Evolutionary conservation across 2,888 invertebrate genomes (phyloP).

Genomic region (Chalcis sispes): DNA sequence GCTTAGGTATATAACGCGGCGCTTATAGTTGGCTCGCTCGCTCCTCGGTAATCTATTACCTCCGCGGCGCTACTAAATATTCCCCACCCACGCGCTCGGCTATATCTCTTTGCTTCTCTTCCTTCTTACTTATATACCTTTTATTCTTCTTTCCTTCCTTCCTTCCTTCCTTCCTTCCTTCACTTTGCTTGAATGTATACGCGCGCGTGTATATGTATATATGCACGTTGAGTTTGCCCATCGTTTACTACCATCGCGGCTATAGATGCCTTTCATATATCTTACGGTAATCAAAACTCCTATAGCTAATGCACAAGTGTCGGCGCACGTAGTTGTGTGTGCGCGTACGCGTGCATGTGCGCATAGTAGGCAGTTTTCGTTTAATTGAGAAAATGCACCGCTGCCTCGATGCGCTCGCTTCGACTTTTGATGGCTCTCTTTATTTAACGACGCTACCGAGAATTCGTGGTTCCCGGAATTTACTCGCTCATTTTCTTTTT

Average conservation of each 20-base stretch:
- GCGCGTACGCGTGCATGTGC: not conserved
- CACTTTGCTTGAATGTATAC: not conserved
- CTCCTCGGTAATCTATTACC: slow-evolving; percentile 45
- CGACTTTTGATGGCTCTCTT: slow-evolving; percentile 46
- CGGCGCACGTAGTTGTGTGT: not conserved
- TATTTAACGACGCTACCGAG: not conserved
- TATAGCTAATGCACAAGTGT: not conserved
- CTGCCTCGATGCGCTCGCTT: slow-evolving; percentile 26
- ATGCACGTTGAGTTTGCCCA: no score
- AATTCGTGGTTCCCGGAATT: no score
- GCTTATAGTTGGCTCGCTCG: not conserved
- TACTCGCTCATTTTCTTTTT: no score
- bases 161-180: not conserved
- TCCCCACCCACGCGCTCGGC: slow-evolving; percentile 3
- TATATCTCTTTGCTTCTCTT: no score
- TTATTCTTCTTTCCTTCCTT: not conserved
- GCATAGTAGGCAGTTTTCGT: slow-evolving; percentile 33
- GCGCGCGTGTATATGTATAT: not conserved
- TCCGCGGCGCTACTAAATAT: slow-evolving; percentile 29
- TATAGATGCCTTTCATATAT: slow-evolving; percentile 22
- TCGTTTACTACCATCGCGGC: no score
- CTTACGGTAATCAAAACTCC: slow-evolving; percentile 44
- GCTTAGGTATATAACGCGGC: not conserved
- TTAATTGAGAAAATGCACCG: slow-evolving; percentile 49
- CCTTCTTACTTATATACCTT: not conserved